A percentile compares a stretch with the other conserved stretches of the same genome.
phyloP scores from a whole-genome alignment of 2,888 invertebrate genomes.

The Lochmaea capreae region DNA sequence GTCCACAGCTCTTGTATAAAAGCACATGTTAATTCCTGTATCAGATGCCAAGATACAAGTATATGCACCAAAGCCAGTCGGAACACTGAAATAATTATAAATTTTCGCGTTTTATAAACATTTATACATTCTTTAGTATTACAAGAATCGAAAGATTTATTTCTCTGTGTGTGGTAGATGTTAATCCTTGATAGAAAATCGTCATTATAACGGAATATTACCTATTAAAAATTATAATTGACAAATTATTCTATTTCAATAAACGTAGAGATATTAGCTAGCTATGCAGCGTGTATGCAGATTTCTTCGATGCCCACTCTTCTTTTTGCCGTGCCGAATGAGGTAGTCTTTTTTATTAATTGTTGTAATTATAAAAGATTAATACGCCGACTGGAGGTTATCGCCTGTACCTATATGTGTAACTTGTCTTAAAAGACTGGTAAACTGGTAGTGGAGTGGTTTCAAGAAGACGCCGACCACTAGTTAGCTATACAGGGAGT shows the following conservation, averaged over 20 bases:
- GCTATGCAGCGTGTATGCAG: slow-evolving; percentile 9
- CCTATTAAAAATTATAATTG: slow-evolving; percentile 3
- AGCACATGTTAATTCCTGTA: too few relatives aligned
- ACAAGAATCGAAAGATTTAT: not conserved
- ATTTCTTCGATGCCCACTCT: slow-evolving; percentile 11
- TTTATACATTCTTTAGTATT: not conserved
- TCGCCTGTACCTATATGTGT: slow-evolving; percentile 26
- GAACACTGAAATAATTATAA: too few relatives aligned
- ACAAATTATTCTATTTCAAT: slow-evolving; percentile 11
- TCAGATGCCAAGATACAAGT: too few relatives aligned
- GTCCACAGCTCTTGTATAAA: too few relatives aligned
- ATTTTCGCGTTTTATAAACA: too few relatives aligned
- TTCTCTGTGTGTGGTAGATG: not conserved
- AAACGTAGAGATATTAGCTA: not conserved
- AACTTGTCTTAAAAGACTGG: slow-evolving; percentile 35
- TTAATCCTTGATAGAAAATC: not conserved
- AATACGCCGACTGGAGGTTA: slow-evolving; percentile 35
- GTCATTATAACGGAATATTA: not conserved
- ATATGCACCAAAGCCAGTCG: too few relatives aligned
- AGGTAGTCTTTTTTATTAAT: slow-evolving; percentile 39
- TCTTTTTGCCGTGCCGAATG: slow-evolving; percentile 32
- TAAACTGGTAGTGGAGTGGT: slow-evolving; percentile 30
- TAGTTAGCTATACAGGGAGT: not conserved
- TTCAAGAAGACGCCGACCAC: slow-evolving; percentile 7
- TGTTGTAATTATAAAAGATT: slow-evolving; percentile 40